Evolutionary conservation across 2,888 invertebrate species (phyloP), one percentile per base, ranked within the genome.

Genomic region (Mimumesa dahlbomi): DNA sequence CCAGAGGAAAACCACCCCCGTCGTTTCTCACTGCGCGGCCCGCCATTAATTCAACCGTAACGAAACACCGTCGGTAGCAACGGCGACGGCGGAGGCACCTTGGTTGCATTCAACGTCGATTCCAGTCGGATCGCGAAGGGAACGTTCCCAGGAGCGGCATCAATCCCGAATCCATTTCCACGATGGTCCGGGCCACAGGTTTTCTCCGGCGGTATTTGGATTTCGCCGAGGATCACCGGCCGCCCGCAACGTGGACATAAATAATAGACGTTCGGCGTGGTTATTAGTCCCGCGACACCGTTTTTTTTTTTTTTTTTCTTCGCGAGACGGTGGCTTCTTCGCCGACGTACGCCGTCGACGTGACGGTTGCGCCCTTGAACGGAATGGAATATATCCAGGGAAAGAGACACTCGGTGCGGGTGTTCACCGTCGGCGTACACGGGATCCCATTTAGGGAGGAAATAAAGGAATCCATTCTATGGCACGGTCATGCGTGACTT

Each of bases 101-200:
- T n/a, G 63, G 14, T 7, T 16, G 2, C 5, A n/a, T 13, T 9
- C 14, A 45, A 34, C 14, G 29, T 29, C 34, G 50, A 11, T 16
- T 16, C 46, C 13, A 48, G 43, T 58, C 46, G 31, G 36, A 40
- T 14, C 7, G n/a, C 11, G n/a, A 7, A 14, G 57, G 13, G 18
- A 54, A 31, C 31, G 48, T 58, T 75, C 65, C 63, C 66, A 13
- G 13, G 54, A 58, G 73, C 62, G 53, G 53, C 54, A 81, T 82
- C 74, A 77, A 75, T 78, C 57, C 71, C 54, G 42, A 63, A 69
- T 77, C 75, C 48, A 74, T 73, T 76, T 71, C 34, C 38, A 43
- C n/a, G 9, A 43, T 31, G 42, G 58, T 53, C 13, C 34, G 22
- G 46, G 31, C 9, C 29, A 5, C 7, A 5, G 6, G 56, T 54